Conservation (phyloP, 2,888 invertebrate species). For the Eupsilia transversa region DNA sequence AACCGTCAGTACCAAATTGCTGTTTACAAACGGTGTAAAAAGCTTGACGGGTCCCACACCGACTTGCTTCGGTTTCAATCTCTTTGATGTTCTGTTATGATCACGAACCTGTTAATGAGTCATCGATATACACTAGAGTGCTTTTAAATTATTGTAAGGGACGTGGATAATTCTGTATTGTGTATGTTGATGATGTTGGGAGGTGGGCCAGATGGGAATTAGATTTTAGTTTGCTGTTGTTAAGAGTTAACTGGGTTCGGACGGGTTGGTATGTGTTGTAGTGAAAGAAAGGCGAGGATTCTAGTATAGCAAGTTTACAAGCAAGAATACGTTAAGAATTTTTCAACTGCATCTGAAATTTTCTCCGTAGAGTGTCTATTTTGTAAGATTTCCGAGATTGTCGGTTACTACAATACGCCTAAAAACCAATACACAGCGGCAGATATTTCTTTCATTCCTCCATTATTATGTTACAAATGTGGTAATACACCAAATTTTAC, state of each 20-base stretch:
- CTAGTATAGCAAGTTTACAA: not conserved
- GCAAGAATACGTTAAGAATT: too few species aligned
- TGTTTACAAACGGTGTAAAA: slow-evolving; percentile 85
- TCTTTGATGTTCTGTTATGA: slow-evolving; percentile 75
- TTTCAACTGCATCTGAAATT: not conserved
- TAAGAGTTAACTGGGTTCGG: slow-evolving; percentile 34
- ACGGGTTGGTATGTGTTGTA: slow-evolving; percentile 12
- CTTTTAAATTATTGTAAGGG: slow-evolving; percentile 71
- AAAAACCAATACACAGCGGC: slow-evolving; percentile 28
- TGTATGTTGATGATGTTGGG: slow-evolving; percentile 58
- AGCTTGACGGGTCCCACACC: slow-evolving; percentile 82
- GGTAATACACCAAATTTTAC: slow-evolving; percentile 46
- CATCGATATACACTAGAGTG: slow-evolving; percentile 71
- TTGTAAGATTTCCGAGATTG: not conserved
- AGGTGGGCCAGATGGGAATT: slow-evolving; percentile 59
- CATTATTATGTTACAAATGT: slow-evolving; percentile 44
- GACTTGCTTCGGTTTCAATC: slow-evolving; percentile 69
- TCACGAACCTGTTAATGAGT: slow-evolving; percentile 74
- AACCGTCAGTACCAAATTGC: slow-evolving; percentile 80
- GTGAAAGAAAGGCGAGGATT: not conserved
- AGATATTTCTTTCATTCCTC: slow-evolving; percentile 13
- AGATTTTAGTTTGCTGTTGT: slow-evolving; percentile 51
- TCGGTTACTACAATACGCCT: not conserved
- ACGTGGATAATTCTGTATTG: slow-evolving; percentile 66
- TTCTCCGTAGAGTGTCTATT: not conserved